A percentile compares a stretch with the other conserved stretches of the same genome.
Conservation (phyloP, 2,888 invertebrate species). For the Drosophila melanosoma region DNA sequence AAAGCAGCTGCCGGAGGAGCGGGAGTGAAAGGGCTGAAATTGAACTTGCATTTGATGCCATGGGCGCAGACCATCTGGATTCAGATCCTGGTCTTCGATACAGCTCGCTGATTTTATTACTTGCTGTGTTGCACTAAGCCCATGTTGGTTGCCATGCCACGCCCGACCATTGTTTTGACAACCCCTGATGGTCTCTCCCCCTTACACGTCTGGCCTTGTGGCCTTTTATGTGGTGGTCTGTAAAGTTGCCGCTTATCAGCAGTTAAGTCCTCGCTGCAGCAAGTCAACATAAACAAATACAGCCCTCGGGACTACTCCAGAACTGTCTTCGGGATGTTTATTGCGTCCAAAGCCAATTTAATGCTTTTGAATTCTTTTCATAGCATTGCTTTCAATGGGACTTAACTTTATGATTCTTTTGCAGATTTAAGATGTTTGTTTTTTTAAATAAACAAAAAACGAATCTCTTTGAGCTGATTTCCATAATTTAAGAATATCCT, state of each 20-base stretch:
- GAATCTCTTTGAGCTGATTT: conserved; percentile 1
- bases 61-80: conserved; percentile 44
- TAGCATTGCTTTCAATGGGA: conserved; percentile 34
- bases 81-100: conserved; percentile 30
- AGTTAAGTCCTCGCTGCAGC: conserved; percentile 68
- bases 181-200: conserved; percentile 40
- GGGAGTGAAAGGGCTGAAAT: conserved; percentile 46
- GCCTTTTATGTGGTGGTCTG: conserved; percentile 53
- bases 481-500: background rate
- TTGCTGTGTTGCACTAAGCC: conserved; percentile 36
- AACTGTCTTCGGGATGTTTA: conserved; percentile 57
- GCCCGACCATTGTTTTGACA: conserved; percentile 47
- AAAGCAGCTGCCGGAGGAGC: conserved; percentile 47
- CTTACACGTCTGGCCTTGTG: conserved; percentile 16
- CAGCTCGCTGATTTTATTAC: conserved; percentile 47
- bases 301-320: conserved; percentile 54
- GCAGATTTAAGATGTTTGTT: conserved; percentile 18
- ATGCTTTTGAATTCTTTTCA: conserved; percentile 29
- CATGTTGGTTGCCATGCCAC: conserved; percentile 43
- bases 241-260: conserved; percentile 73
- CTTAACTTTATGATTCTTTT: conserved; percentile 28
- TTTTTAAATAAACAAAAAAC: conserved; percentile 35
- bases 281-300: conserved; percentile 74
- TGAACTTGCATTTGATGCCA: background rate
- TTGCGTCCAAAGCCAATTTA: conserved; percentile 43